Base-by-base conservation (phyloP, 1,140 invertebrate genomes). In the Drosophila kikkawai region DNA sequence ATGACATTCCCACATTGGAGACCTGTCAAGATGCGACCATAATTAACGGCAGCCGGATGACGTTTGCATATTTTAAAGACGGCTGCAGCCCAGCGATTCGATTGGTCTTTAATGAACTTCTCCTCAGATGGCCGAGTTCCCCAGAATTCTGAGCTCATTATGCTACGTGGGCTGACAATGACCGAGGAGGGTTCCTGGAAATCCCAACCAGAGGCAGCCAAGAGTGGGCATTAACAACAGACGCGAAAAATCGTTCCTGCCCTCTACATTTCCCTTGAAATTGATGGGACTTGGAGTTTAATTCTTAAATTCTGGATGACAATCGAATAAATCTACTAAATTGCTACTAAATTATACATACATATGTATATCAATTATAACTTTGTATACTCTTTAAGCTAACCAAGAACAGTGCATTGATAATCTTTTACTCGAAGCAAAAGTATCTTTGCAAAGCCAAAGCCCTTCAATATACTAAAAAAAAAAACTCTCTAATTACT, bases 81-180 rank as follows among this genome's bases (percentile, higher is more conserved):
- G 11, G 22, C 26, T 6, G 47, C 26, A 4, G 47, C 32, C 13
- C 44, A 44, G 45, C 32, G 44, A n/a, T 70, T 59, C 41, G 42
- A 37, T 69, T 53, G 61, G 45, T 41, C 44, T 60, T 79, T 65
- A 82, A 77, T 66, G 66, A 66, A 73, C 66, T 74, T 68, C 55
- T 75, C 39, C 53, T 47, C 48, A 45, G 32, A 48, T 69, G 79
- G 42, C 75, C 32, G 75, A 85, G 81, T 85, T 85, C 79, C 32
- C 42, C 57, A 50, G 79, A 85, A 85, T 75, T 85, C 67, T 75
- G 59, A 79, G 83, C 75, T 85, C 75, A 88, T 87, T 87, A 79
- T 87, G 75, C 79, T 79, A 79, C 76, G 79, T 85, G 74, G 82
- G 64, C 64, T 56, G 83, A 19, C 67, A 55, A 32, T 66, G 48